These are phyloP conservation scores for Epinotia nisella DNA, from an alignment of 2,888 invertebrate species.

Conservation along the genomic window DNA sequence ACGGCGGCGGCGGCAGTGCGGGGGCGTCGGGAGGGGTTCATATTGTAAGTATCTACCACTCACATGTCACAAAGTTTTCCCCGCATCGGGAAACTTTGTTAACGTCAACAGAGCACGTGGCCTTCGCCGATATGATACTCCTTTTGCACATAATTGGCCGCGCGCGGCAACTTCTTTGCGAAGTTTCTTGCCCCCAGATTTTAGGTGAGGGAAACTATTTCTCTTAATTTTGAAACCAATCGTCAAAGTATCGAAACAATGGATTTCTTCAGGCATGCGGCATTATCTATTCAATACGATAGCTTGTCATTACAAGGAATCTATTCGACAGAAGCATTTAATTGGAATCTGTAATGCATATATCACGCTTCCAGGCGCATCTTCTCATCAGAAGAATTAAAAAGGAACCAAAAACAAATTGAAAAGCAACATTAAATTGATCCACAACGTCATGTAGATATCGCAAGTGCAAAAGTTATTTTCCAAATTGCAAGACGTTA, in stretches of 20 bases:
- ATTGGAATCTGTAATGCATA: too few relatives aligned
- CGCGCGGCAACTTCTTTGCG: slow-evolving; percentile 44
- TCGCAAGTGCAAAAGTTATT: slow-evolving; percentile 5
- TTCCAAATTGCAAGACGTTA: slow-evolving; percentile 28
- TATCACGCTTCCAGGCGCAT: too few relatives aligned
- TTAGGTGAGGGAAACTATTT: slow-evolving; percentile 17
- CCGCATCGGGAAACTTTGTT: slow-evolving; percentile 84
- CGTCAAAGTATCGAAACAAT: slow-evolving; percentile 27
- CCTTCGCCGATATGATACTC: slow-evolving; percentile 76
- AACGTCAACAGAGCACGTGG: slow-evolving; percentile 84
- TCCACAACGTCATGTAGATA: background rate
- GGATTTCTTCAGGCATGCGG: slow-evolving; percentile 29
- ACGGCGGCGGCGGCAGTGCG: slow-evolving; percentile 64
- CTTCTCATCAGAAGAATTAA: too few relatives aligned
- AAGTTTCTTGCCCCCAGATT: slow-evolving; percentile 29
- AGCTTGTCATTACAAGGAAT: slow-evolving; percentile 8
- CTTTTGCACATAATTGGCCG: slow-evolving; percentile 59
- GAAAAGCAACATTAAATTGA: background rate
- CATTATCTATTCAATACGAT: slow-evolving; percentile 30
- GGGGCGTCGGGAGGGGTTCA: slow-evolving; percentile 62
- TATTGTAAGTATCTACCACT: slow-evolving; percentile 83
- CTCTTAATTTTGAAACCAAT: slow-evolving; percentile 22
- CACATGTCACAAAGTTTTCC: slow-evolving; percentile 85
- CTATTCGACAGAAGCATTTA: too few relatives aligned
- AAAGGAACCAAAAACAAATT: background rate